Evolutionary conservation across 2,888 invertebrate genomes (phyloP).

Genomic region (Xylota segnis): DNA sequence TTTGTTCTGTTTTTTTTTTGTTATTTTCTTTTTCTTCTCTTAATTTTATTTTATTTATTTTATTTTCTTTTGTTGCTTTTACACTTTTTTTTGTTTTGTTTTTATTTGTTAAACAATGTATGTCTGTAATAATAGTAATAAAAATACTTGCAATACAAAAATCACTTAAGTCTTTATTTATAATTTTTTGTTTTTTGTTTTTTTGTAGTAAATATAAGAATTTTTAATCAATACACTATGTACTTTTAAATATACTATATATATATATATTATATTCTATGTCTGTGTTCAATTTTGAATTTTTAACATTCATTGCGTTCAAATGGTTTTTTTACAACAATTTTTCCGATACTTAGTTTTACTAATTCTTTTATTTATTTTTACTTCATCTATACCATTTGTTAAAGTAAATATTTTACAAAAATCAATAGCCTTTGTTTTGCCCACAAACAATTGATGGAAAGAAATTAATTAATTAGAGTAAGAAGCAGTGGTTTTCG

Average conservation of each 20-base stretch:
- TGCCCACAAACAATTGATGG: slow-evolving; percentile 7
- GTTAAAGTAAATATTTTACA: slow-evolving; percentile 36
- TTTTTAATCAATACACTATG: slow-evolving; percentile 58
- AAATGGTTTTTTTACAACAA: slow-evolving; percentile 32
- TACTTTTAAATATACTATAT: slow-evolving; percentile 50
- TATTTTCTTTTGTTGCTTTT: slow-evolving; percentile 58
- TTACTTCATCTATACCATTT: slow-evolving; percentile 18
- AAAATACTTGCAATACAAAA: slow-evolving; percentile 78
- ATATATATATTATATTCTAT: slow-evolving; percentile 45
- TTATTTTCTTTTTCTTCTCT: slow-evolving; percentile 33
- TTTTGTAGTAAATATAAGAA: slow-evolving; percentile 70
- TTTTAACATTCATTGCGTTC: slow-evolving; percentile 15
- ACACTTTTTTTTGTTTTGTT: slow-evolving; percentile 52
- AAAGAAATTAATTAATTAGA: slow-evolving; percentile 3
- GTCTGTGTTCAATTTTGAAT: slow-evolving; percentile 40
- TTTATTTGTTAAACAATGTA: slow-evolving; percentile 71
- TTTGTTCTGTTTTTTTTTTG: slow-evolving; percentile 43
- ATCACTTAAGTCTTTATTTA: slow-evolving; percentile 77
- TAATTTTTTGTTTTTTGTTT: slow-evolving; percentile 48
- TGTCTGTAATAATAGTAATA: slow-evolving; percentile 75
- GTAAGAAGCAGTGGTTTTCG: slow-evolving; percentile 17
- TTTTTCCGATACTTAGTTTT: slow-evolving; percentile 28
- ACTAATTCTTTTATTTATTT: slow-evolving; percentile 29
- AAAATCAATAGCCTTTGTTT: slow-evolving; percentile 30
- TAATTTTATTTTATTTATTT: slow-evolving; percentile 57